These are phyloP conservation scores for Paramisgurnus dabryanus DNA, from an alignment of 2,113 vertebrate genomes.

Conservation along the genomic window DNA sequence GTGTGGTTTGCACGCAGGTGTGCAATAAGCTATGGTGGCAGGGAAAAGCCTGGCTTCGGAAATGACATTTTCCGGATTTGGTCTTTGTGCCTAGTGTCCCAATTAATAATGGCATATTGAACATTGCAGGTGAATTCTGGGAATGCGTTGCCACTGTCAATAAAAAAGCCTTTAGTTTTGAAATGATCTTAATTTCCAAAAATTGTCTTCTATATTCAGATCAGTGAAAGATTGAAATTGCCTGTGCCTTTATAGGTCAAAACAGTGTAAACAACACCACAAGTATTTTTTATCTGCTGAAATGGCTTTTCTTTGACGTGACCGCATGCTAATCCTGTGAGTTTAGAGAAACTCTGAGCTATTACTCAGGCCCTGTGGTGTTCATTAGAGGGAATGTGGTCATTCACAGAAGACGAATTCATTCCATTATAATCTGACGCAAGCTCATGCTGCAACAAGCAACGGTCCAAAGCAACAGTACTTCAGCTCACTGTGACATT, in stretches of 20 bases:
- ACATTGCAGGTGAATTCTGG: neutral
- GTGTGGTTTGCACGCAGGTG: too few relatives aligned
- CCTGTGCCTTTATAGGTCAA: neutral
- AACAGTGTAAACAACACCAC: conserved; percentile 7
- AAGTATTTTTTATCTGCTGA: neutral
- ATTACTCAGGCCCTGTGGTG: neutral
- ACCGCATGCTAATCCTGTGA: conserved; percentile 25
- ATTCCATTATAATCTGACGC: conserved; percentile 12
- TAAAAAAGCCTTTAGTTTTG: neutral
- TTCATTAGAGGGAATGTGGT: conserved; percentile 17
- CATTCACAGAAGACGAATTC: conserved; percentile 10
- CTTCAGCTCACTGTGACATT: conserved; percentile 33
- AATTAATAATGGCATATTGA: conserved; percentile 4
- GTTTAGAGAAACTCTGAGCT: neutral
- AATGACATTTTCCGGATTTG: neutral
- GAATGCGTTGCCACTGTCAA: conserved; percentile 12
- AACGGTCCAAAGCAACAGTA: conserved; percentile 28
- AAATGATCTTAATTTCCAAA: neutral
- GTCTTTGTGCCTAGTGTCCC: neutral
- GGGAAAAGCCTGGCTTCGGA: neutral
- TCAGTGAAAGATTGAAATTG: neutral
- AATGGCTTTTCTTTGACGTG: conserved; percentile 30
- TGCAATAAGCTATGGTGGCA: neutral
- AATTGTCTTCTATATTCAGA: neutral
- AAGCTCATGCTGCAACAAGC: conserved; percentile 31